Evolutionary conservation across 2,113 vertebrate genomes (phyloP).

Genomic region (Argyrosomus japonicus): DNA sequence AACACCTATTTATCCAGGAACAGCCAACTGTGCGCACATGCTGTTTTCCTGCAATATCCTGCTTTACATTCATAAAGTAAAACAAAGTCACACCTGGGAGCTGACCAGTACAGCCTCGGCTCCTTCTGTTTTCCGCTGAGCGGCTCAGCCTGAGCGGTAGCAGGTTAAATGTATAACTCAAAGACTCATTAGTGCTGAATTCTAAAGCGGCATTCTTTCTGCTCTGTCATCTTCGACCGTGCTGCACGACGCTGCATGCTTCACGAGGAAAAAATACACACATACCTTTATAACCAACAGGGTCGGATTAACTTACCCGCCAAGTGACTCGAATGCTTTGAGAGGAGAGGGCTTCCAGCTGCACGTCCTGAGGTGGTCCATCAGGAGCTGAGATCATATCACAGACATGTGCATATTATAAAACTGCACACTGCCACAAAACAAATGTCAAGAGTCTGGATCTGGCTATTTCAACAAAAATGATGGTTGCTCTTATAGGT

Average conservation of each 20-base stretch:
- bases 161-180: conserved; percentile 10
- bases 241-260: background rate
- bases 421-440: background rate
- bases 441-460: background rate
- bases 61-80: conserved; percentile 34
- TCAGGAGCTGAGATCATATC: conserved; percentile 89
- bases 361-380: conserved; percentile 97
- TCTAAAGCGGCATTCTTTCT: background rate
- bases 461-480: background rate
- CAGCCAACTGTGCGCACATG: background rate
- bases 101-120: conserved; percentile 1
- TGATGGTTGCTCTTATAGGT: conserved; percentile 13
- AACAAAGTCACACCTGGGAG: conserved; percentile 12
- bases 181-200: background rate
- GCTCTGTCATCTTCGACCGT: background rate
- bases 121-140: background rate
- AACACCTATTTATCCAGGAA: background rate
- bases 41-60: conserved; percentile 21
- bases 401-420: conserved; percentile 10
- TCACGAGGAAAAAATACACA: background rate
- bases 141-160: background rate
- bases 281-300: background rate
- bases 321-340: conserved; percentile 97
- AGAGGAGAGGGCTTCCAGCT: conserved; percentile 95
- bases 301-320: conserved; percentile 87